These are phyloP conservation scores for Ceratothoa steindachneri DNA, from an alignment of 2,888 invertebrate species.

Conservation along the genomic window DNA sequence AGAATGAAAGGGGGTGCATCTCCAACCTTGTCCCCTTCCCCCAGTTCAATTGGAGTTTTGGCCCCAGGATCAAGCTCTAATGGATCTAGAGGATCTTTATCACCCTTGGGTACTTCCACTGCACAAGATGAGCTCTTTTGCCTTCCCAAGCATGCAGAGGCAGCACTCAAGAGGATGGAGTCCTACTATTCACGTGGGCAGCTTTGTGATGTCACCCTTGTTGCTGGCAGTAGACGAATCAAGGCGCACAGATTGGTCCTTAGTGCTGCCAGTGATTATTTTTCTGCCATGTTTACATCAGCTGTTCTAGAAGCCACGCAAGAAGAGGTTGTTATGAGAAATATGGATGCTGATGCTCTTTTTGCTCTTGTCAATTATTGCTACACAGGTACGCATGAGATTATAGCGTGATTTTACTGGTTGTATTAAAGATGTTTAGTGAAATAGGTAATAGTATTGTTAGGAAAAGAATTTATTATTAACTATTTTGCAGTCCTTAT, in stretches of 20 bases:
- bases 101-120: not conserved
- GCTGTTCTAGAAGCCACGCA: slow-evolving; percentile 77
- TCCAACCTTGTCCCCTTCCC: slow-evolving; percentile 16
- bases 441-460: no score
- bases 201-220: slow-evolving; percentile 45
- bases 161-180: slow-evolving; percentile 38
- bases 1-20: slow-evolving; percentile 31
- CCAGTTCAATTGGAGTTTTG: slow-evolving; percentile 15
- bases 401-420: no score
- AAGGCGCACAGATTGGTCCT: slow-evolving; percentile 82
- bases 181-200: slow-evolving; percentile 30
- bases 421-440: no score
- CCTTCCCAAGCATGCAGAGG: slow-evolving; percentile 35
- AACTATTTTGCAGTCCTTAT: no score
- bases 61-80: not conserved
- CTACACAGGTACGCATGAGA: slow-evolving; percentile 70
- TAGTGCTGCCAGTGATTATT: slow-evolving; percentile 88
- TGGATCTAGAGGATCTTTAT: not conserved
- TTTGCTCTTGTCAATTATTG: slow-evolving; percentile 81
- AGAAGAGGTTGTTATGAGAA: slow-evolving; percentile 75
- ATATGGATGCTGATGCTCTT: slow-evolving; percentile 80
- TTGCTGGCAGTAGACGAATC: slow-evolving; percentile 56
- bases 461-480: no score
- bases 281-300: slow-evolving; percentile 91
- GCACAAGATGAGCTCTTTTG: slow-evolving; percentile 39